Conservation (phyloP, 2,113 vertebrate species). For the Spea bombifrons region DNA sequence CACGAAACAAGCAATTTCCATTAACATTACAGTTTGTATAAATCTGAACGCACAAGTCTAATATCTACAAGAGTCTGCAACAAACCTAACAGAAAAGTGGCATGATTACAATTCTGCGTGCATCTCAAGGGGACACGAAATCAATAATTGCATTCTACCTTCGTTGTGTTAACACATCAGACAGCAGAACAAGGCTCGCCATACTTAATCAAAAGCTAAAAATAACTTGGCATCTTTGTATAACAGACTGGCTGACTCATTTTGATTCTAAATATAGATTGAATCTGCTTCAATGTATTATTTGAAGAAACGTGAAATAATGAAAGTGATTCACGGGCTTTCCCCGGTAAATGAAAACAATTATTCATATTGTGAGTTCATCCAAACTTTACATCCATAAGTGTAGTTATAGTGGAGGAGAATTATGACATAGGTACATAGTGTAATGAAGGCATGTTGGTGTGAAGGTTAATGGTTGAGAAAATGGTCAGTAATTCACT, state of each 20-base stretch:
- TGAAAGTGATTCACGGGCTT: conserved; percentile 2
- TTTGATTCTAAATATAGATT: conserved; percentile 35
- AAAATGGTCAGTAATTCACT: too few relatives aligned
- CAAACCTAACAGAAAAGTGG: neutral
- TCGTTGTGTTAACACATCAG: conserved; percentile 28
- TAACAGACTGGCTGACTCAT: conserved; percentile 18
- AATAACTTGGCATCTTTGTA: conserved; percentile 27
- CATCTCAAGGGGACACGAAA: conserved; percentile 36
- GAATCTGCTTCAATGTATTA: conserved; percentile 8
- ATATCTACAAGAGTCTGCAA: too few relatives aligned
- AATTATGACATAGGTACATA: too few relatives aligned
- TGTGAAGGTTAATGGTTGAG: too few relatives aligned
- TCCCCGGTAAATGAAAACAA: neutral
- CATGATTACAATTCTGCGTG: conserved; percentile 25
- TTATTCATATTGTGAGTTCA: too few relatives aligned
- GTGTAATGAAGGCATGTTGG: too few relatives aligned
- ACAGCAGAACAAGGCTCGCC: conserved; percentile 28
- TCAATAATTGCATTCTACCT: conserved; percentile 43
- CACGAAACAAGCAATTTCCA: too few relatives aligned
- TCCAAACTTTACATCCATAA: too few relatives aligned
- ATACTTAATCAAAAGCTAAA: conserved; percentile 35
- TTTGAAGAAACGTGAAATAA: conserved; percentile 5
- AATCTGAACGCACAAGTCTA: too few relatives aligned
- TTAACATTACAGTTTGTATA: too few relatives aligned
- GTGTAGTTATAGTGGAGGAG: too few relatives aligned